These are phyloP conservation scores for Puffinus mauretanicus DNA, from an alignment of 2,113 vertebrate species.

Conservation along the genomic window DNA sequence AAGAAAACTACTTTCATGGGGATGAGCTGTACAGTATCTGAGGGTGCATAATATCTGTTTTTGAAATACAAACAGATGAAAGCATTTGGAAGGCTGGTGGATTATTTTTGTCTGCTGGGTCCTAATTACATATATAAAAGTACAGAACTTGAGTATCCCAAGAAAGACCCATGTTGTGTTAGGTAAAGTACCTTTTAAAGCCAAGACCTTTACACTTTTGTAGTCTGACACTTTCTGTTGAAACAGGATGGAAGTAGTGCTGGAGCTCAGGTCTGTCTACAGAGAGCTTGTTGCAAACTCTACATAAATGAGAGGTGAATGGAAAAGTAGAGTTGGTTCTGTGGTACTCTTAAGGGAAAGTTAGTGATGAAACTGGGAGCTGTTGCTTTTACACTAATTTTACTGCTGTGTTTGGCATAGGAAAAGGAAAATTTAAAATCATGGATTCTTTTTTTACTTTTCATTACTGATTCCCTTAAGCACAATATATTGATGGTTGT, in stretches of 20 bases:
- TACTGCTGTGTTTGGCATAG: neutral
- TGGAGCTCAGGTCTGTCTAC: neutral
- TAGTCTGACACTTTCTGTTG: neutral
- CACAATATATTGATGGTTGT: neutral
- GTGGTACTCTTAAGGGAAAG: neutral
- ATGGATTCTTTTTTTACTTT: neutral
- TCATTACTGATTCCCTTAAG: neutral
- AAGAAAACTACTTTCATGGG: neutral
- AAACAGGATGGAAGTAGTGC: neutral
- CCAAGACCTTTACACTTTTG: neutral
- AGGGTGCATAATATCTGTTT: fast-evolving
- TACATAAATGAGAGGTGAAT: neutral
- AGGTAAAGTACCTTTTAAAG: neutral
- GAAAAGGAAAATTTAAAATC: neutral
- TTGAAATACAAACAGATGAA: neutral
- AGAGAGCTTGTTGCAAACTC: neutral
- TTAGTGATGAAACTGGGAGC: neutral
- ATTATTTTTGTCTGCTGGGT: neutral
- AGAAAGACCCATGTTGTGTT: neutral
- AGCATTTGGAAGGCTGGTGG: neutral
- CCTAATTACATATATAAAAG: neutral
- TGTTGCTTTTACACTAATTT: neutral
- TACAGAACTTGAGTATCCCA: neutral
- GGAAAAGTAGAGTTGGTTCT: neutral
- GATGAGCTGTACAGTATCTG: fast-evolving